Conservation (phyloP, 2,113 vertebrate species). For the Mirza zaza region DNA sequence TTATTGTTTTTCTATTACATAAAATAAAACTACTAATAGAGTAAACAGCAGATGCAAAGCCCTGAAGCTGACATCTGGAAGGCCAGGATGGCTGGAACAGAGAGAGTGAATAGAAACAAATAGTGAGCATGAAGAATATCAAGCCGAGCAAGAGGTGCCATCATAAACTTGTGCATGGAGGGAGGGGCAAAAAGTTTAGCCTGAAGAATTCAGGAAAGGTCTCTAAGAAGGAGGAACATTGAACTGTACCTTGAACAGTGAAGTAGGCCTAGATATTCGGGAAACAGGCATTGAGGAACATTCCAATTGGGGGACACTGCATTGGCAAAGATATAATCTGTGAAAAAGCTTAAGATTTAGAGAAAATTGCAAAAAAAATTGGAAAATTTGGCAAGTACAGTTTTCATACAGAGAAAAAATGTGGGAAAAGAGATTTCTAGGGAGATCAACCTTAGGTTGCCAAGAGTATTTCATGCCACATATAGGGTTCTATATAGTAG, state of each 20-base stretch:
- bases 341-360: background rate
- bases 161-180: rapidly evolving
- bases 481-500: background rate
- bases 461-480: background rate
- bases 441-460: background rate
- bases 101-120: background rate
- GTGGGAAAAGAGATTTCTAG: background rate
- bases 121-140: background rate
- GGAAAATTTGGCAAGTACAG: background rate
- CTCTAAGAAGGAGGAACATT: background rate
- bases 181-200: background rate
- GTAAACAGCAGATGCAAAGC: background rate
- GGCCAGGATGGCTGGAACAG: background rate
- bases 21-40: background rate
- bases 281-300: background rate
- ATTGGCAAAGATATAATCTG: background rate
- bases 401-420: background rate
- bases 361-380: background rate
- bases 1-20: background rate
- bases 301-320: background rate
- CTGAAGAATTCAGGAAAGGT: background rate
- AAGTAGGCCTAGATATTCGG: too few species aligned
- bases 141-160: background rate
- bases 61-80: background rate
- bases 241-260: background rate